phyloP scores from a whole-genome alignment of 2,888 invertebrate species.

The Epistrophe grossulariae region DNA sequence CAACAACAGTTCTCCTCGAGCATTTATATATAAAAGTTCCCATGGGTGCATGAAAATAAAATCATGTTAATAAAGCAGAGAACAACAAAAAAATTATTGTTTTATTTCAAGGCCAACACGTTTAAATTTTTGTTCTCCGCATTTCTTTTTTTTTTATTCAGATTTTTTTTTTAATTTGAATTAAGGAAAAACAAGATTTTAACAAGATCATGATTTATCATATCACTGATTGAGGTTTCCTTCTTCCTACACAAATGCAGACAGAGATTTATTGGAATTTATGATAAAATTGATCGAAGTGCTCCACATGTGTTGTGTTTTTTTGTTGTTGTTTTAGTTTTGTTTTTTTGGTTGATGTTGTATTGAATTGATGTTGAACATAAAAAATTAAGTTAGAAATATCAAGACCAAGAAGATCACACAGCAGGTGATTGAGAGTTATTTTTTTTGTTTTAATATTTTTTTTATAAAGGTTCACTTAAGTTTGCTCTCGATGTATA shows the following conservation, averaged over 20 bases:
- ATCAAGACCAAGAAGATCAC: conserved; percentile 56
- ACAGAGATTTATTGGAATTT: conserved; percentile 74
- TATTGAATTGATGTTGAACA: conserved; percentile 63
- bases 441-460: not conserved
- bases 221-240: conserved; percentile 75
- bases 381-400: conserved; percentile 68
- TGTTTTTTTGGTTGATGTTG: not conserved
- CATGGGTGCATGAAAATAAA: conserved; percentile 7
- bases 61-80: not conserved
- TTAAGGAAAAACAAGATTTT: conserved; percentile 52
- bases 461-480: conserved; percentile 42
- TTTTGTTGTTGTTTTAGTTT: conserved; percentile 25
- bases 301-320: conserved; percentile 71
- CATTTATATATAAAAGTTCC: not conserved
- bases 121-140: conserved; percentile 16
- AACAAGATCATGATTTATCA: conserved; percentile 75
- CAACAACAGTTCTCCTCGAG: not conserved
- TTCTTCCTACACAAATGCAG: conserved; percentile 73
- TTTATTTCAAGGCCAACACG: conserved; percentile 60
- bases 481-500: conserved; percentile 59
- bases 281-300: conserved; percentile 73
- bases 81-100: conserved; percentile 19
- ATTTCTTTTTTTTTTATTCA: not conserved
- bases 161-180: conserved; percentile 13
- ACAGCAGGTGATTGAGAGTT: conserved; percentile 70